Base-by-base conservation (phyloP, 2,113 vertebrate genomes). In the Menura novaehollandiae region DNA sequence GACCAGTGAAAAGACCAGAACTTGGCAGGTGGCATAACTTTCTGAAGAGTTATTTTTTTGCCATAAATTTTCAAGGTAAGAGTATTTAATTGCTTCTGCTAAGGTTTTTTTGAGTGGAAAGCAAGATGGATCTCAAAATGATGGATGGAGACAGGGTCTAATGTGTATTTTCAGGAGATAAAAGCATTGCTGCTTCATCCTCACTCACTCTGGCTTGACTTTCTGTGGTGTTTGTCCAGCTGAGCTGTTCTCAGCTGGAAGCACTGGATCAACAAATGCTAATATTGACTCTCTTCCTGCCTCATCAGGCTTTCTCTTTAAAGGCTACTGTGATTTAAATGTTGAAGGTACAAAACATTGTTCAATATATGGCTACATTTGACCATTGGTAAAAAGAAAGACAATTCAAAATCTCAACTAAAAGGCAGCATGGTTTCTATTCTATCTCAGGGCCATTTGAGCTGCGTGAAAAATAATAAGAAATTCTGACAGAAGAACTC, bases 51-150 rank as follows among this genome's bases (percentile, higher is more conserved):
- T 83, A 13, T 72, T 56, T 85, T 88, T 79, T 53, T 1, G 1
- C 39, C 32, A 23, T 71, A 89, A 78, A 56, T 78, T 39, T 56
- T 91, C 82, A 86, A 56, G 4, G 0, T 39, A 78, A 49, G 49
- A 88, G 68, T 63, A 68, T 92, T 94, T 94, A 84, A 94, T 88
- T 91, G 56, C 69, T 92, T 78, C 83, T 37, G 22, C 66, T 94
- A 84, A 93, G 68, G 56, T 72, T 80, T 87, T 63, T 55, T 68
- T 4, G 52, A 81, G 53, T 62, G 37, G 81, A 67, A 92, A 66
- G 44, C 71, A 67, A 83, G 60, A 66, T 51, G 32, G 52, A 59
- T 96, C 56, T 95, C 72, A 81, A 75, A 78, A 78, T 92, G 64
- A 96, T 89, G 69, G 60, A 81, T 87, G 37, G 41, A 75, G n/a